A percentile compares a stretch with the other conserved stretches of the same genome.
These are phyloP conservation scores for Eupeodes corollae DNA, from an alignment of 1,140 invertebrate genomes.

Conservation along the genomic window DNA sequence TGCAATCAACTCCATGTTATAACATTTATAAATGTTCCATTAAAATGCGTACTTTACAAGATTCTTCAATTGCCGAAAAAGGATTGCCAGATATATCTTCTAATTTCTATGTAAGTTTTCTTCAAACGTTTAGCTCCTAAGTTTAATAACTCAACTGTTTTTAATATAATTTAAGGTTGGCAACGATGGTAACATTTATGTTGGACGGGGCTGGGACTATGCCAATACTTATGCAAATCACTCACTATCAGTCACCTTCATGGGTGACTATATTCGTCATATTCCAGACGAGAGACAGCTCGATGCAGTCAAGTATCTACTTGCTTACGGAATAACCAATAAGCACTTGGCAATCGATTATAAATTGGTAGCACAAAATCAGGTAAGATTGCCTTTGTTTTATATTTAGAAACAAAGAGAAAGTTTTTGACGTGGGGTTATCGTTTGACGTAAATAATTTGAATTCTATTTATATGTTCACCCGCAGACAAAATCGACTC, in stretches of 20 bases:
- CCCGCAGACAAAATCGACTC: slow-evolving; percentile 25
- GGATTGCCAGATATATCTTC: slow-evolving; percentile 34
- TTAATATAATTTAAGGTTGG: slow-evolving; percentile 39
- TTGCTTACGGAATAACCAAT: slow-evolving; percentile 26
- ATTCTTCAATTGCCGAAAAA: slow-evolving; percentile 24
- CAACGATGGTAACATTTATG: slow-evolving; percentile 49
- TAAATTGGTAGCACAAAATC: slow-evolving; percentile 38
- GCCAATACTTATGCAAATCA: slow-evolving; percentile 42
- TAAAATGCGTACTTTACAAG: slow-evolving; percentile 36
- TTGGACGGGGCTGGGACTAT: slow-evolving; percentile 48
- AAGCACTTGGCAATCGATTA: slow-evolving; percentile 30
- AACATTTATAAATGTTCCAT: slow-evolving; percentile 30
- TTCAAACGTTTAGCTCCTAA: too few relatives aligned
- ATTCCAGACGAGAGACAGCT: slow-evolving; percentile 28
- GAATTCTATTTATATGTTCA: neutral
- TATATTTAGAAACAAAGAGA: neutral
- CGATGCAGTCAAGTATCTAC: slow-evolving; percentile 26
- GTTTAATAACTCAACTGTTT: too few relatives aligned
- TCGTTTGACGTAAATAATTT: too few relatives aligned
- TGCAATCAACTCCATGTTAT: slow-evolving; percentile 19
- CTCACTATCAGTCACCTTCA: slow-evolving; percentile 39
- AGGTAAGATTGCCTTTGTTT: slow-evolving; percentile 20
- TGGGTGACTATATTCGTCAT: slow-evolving; percentile 38
- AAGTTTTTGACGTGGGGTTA: neutral
- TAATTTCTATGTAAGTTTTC: slow-evolving; percentile 31